These are phyloP conservation scores for Drosophila sturtevanti DNA, from an alignment of 1,140 invertebrate species.

Conservation along the genomic window DNA sequence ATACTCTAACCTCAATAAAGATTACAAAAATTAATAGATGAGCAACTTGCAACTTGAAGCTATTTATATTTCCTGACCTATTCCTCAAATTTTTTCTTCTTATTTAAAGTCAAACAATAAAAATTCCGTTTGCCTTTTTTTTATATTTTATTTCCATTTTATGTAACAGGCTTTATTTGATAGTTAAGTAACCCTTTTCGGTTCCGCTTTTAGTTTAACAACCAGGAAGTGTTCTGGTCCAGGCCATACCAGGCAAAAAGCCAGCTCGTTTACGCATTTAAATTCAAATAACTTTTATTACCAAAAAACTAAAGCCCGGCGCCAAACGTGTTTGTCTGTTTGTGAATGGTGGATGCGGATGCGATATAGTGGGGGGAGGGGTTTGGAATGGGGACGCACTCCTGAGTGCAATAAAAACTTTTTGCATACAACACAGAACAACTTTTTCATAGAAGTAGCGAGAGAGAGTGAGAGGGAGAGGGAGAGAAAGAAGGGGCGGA, in stretches of 20 bases:
- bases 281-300: conserved; percentile 82
- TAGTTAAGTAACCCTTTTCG: conserved; percentile 10
- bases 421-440: conserved; percentile 62
- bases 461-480: not conserved
- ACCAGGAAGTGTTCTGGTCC: conserved; percentile 29
- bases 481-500: too few relatives aligned
- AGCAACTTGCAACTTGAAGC: too few relatives aligned
- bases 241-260: conserved; percentile 35
- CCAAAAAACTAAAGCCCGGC: conserved; percentile 68
- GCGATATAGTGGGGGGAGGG: not conserved
- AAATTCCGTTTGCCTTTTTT: too few relatives aligned
- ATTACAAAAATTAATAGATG: too few relatives aligned
- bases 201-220: conserved; percentile 6
- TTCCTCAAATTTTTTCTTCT: too few relatives aligned
- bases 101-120: too few relatives aligned
- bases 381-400: conserved; percentile 38
- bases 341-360: conserved; percentile 11
- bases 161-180: not conserved
- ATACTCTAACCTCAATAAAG: not conserved
- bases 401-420: conserved; percentile 80
- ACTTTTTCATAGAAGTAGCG: conserved; percentile 12
- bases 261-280: conserved; percentile 80
- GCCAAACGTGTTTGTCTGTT: conserved; percentile 50
- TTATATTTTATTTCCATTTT: too few relatives aligned
- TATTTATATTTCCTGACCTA: too few relatives aligned